Evolutionary conservation across 2,888 invertebrate genomes (phyloP).

Genomic region (Schizotus pectinicornis): DNA sequence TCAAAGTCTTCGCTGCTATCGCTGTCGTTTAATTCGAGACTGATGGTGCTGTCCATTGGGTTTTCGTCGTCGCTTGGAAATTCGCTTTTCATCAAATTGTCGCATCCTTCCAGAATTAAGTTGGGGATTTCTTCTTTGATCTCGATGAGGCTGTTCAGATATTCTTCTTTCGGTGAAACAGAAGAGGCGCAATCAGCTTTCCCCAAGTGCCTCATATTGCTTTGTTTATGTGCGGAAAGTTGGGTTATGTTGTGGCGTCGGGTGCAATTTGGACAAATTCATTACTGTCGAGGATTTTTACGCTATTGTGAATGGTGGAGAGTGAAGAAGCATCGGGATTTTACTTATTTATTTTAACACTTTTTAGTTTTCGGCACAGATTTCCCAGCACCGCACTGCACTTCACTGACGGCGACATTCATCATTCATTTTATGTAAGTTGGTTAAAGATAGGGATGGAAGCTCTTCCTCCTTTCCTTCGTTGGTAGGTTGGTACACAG

Average conservation of each 20-base stretch:
- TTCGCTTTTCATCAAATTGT: slow-evolving; percentile 34
- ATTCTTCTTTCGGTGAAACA: slow-evolving; percentile 39
- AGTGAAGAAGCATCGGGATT: neutral
- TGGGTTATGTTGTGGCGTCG: slow-evolving; percentile 12
- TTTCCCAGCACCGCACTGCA: too few relatives aligned
- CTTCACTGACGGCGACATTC: too few relatives aligned
- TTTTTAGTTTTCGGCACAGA: too few relatives aligned
- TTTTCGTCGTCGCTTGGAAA: slow-evolving; percentile 41
- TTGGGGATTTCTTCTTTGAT: slow-evolving; percentile 42
- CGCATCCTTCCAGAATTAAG: slow-evolving; percentile 33
- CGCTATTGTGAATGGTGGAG: neutral
- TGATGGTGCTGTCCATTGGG: slow-evolving; percentile 30
- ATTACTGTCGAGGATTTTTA: neutral
- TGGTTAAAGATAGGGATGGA: too few relatives aligned
- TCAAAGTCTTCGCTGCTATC: slow-evolving; percentile 38
- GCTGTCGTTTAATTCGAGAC: slow-evolving; percentile 36
- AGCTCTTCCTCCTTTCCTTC: too few relatives aligned
- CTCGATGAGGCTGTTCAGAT: slow-evolving; percentile 39
- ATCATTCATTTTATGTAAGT: too few relatives aligned
- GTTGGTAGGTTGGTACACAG: too few relatives aligned
- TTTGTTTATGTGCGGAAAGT: slow-evolving; percentile 10
- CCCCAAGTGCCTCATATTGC: slow-evolving; percentile 18
- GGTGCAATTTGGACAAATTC: neutral
- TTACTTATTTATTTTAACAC: too few relatives aligned
- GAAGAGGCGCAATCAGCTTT: slow-evolving; percentile 1